These are phyloP conservation scores for Caenorhabditis brenneri DNA, from an alignment of 1,140 invertebrate genomes.

Conservation along the genomic window DNA sequence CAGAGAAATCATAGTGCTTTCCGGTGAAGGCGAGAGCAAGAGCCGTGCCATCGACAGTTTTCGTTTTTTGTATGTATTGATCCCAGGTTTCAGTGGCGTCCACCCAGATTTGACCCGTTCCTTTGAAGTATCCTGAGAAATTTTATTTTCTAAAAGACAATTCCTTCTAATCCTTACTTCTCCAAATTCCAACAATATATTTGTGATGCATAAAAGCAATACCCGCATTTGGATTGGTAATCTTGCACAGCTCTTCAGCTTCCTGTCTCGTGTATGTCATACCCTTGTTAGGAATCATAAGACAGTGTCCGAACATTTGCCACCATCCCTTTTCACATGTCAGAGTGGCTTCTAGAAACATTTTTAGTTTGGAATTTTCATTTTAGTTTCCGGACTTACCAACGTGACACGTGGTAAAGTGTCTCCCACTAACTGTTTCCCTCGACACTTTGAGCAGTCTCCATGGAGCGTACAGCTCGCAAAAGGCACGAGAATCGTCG, in stretches of 20 bases:
- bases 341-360: background rate
- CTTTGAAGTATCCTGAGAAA: background rate
- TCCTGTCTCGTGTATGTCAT: background rate
- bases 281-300: background rate
- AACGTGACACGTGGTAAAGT: background rate
- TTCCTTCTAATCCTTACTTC: background rate
- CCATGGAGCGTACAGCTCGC: background rate
- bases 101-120: background rate
- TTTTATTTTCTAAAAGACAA: background rate
- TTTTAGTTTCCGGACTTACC: background rate
- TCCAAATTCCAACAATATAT: conserved; percentile 11
- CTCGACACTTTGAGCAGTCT: background rate
- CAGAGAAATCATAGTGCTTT: background rate
- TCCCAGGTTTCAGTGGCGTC: background rate
- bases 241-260: background rate
- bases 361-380: background rate
- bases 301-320: conserved; percentile 1
- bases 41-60: background rate
- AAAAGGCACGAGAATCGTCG: background rate
- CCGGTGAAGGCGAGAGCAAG: background rate
- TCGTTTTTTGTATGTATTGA: background rate
- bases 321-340: background rate
- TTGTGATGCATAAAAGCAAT: background rate
- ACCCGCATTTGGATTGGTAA: background rate
- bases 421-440: background rate